Percentiles rank a stretch among this genome's conserved stretches.
Conservation (phyloP, 2,888 invertebrate genomes). For the Pogonocherus hispidulus region DNA sequence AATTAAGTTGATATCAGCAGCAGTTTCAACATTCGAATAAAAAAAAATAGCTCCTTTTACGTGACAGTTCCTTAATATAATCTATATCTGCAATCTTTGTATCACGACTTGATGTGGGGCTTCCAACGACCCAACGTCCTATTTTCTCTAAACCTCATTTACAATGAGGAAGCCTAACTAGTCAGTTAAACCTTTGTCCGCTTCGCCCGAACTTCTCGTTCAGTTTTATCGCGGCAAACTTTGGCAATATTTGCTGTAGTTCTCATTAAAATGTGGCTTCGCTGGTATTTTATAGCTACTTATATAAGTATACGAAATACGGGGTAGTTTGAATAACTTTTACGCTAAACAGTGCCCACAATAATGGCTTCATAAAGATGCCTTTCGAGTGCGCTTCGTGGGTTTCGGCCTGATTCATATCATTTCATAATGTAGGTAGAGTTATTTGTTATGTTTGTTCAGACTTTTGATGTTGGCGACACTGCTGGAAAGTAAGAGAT, state of each 20-base stretch:
- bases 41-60: too few species aligned
- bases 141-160: neutral
- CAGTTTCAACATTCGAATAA: too few species aligned
- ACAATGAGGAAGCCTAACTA: neutral
- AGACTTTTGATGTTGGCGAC: too few species aligned
- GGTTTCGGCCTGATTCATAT: too few species aligned
- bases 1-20: too few species aligned
- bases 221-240: neutral
- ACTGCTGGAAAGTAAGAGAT: too few species aligned
- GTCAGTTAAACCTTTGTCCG: neutral
- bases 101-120: neutral
- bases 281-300: neutral
- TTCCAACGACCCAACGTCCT: neutral
- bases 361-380: neutral
- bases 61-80: too few species aligned
- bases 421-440: too few species aligned
- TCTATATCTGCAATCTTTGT: too few species aligned
- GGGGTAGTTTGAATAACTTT: neutral
- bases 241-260: conserved; percentile 1
- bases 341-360: neutral
- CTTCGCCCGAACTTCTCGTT: neutral
- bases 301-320: neutral
- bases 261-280: neutral
- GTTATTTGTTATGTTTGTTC: too few species aligned
- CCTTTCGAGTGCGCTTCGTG: too few species aligned